phyloP scores from a whole-genome alignment of 2,888 invertebrate genomes.

The Trichopria drosophilae region DNA sequence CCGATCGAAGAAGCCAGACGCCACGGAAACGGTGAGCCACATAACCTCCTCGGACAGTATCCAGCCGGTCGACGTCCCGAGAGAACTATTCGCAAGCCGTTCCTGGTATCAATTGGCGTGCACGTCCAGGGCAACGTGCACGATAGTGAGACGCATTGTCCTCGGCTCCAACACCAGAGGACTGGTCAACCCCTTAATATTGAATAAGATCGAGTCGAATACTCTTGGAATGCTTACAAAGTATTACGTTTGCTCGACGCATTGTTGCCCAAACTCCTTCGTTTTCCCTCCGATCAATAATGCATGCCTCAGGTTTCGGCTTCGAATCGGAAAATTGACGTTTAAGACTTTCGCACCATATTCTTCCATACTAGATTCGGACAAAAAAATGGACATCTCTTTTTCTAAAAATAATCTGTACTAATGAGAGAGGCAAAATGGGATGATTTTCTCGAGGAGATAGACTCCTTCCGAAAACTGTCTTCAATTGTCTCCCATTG shows the following conservation, averaged over 20 bases:
- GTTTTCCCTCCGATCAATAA: no score
- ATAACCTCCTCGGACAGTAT: no score
- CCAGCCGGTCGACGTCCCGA: no score
- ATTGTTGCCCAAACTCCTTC: no score
- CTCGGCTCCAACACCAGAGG: slow-evolving; percentile 34
- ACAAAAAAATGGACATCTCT: no score
- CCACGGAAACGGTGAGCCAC: slow-evolving; percentile 18
- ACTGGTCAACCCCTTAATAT: slow-evolving; percentile 48
- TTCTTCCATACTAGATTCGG: no score
- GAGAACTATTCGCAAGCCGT: slow-evolving; percentile 51
- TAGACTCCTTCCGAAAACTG: not conserved
- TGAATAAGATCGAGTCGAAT: slow-evolving; percentile 47
- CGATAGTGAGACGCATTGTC: slow-evolving; percentile 53
- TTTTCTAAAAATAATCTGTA: no score
- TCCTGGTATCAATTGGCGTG: slow-evolving; percentile 53
- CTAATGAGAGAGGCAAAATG: slow-evolving; percentile 4
- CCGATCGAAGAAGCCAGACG: slow-evolving; percentile 26
- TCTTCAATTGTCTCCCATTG: not conserved
- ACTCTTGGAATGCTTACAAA: slow-evolving; percentile 37
- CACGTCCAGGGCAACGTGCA: slow-evolving; percentile 44
- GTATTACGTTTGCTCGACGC: no score
- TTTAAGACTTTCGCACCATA: no score
- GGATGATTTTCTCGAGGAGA: no score
- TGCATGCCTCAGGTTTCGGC: no score
- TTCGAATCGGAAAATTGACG: no score